These are phyloP conservation scores for Spermophilus dauricus DNA, from an alignment of 2,113 vertebrate genomes.

Conservation along the genomic window DNA sequence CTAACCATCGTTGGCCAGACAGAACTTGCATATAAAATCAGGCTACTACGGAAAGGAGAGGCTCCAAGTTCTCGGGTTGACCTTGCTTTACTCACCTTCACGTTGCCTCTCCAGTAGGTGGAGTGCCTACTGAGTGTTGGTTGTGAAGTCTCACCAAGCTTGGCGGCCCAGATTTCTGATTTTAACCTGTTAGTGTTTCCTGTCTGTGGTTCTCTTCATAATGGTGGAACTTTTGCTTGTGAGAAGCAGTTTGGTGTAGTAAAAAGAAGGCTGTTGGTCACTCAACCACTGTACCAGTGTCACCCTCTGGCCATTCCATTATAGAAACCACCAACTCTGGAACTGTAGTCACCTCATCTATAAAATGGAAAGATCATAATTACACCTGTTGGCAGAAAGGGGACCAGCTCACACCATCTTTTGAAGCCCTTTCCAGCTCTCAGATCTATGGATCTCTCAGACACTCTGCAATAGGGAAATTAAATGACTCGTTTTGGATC, in stretches of 20 bases:
- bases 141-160: neutral
- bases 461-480: slow-evolving; percentile 42
- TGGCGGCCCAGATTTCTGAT: neutral
- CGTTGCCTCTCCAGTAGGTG: neutral
- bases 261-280: neutral
- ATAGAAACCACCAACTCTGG: neutral
- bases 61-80: neutral
- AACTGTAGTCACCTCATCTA: neutral
- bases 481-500: slow-evolving; percentile 6
- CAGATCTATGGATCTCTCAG: neutral
- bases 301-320: neutral
- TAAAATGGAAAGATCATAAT: neutral
- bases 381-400: neutral
- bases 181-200: neutral
- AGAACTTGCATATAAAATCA: neutral
- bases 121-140: neutral
- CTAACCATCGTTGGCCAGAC: neutral
- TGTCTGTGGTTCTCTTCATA: neutral
- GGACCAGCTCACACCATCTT: neutral
- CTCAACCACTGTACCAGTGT: neutral
- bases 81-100: neutral
- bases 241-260: neutral
- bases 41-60: neutral
- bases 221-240: neutral
- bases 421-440: neutral